Percentiles rank a stretch among this genome's conserved stretches.
phyloP scores from a whole-genome alignment of 2,797 vertebrate genomes.

The Acrossocheilus wenchowensis region DNA sequence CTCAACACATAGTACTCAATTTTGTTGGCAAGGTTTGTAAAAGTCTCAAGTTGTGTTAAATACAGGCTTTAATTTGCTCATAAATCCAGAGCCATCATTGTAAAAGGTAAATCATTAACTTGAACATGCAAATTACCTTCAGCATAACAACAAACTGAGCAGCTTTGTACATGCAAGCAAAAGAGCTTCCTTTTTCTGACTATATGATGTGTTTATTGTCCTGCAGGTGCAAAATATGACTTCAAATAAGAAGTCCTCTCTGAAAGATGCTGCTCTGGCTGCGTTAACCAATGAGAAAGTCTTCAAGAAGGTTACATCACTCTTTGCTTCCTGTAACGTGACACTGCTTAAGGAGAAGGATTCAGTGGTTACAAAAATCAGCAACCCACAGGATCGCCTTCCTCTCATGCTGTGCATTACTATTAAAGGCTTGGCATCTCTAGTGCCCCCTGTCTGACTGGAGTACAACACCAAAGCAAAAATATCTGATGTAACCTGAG shows the following conservation, averaged over 20 bases:
- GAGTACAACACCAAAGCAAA: not conserved
- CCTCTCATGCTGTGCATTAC: constrained; percentile 84
- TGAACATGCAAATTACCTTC: not conserved
- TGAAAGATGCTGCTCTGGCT: constrained; percentile 68
- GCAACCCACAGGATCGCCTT: constrained; percentile 62
- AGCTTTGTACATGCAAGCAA: not conserved
- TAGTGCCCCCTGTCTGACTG: constrained; percentile 54
- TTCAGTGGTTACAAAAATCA: constrained; percentile 71
- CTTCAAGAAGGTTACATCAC: constrained; percentile 71
- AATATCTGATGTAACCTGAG: not conserved
- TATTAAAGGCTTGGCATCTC: constrained; percentile 77
- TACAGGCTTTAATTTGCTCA: not conserved
- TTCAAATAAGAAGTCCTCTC: constrained; percentile 64
- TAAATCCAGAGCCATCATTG: not conserved
- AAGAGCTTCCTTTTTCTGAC: not conserved
- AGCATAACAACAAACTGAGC: not conserved
- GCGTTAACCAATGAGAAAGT: constrained; percentile 69
- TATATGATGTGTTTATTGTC: constrained; percentile 20
- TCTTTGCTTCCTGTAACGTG: constrained; percentile 80
- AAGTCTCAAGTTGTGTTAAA: not conserved
- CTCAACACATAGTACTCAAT: not conserved
- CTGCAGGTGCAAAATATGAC: constrained; percentile 79
- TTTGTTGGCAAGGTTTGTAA: not conserved
- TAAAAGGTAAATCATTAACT: not conserved
- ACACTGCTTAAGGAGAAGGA: constrained; percentile 76